Percentiles rank a stretch among this genome's conserved stretches.
phyloP scores from a whole-genome alignment of 2,797 vertebrate genomes.

The Synaphobranchus kaupii region DNA sequence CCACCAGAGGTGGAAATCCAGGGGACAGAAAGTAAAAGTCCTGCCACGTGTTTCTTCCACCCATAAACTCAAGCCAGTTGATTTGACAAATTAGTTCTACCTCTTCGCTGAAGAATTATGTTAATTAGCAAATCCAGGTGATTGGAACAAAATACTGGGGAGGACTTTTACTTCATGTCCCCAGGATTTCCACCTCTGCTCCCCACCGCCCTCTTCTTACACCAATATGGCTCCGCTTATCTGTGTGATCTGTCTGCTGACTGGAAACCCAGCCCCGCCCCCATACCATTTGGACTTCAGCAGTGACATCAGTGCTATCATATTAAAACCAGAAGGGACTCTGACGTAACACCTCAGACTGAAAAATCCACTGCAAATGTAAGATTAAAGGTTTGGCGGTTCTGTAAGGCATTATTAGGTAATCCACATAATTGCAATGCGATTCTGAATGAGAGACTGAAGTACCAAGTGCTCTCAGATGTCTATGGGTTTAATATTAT shows the following conservation, averaged over 20 bases:
- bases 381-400: background rate
- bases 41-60: too few species aligned
- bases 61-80: too few species aligned
- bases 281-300: background rate
- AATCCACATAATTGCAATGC: background rate
- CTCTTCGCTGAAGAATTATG: too few species aligned
- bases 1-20: background rate
- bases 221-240: background rate
- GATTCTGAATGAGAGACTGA: background rate
- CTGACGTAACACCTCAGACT: background rate
- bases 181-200: too few species aligned
- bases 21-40: too few species aligned
- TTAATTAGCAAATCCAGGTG: too few species aligned
- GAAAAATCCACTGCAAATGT: background rate
- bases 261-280: background rate
- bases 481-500: background rate
- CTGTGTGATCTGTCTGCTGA: constrained; percentile 7
- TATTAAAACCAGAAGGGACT: background rate
- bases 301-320: background rate
- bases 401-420: background rate
- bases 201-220: background rate
- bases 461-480: background rate
- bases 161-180: too few species aligned
- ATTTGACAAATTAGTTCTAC: too few species aligned
- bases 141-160: too few species aligned